Percentiles rank a stretch among this genome's conserved stretches.
Conservation (phyloP, 64 coral and sea anemone species). For the Trachythela sp. region DNA sequence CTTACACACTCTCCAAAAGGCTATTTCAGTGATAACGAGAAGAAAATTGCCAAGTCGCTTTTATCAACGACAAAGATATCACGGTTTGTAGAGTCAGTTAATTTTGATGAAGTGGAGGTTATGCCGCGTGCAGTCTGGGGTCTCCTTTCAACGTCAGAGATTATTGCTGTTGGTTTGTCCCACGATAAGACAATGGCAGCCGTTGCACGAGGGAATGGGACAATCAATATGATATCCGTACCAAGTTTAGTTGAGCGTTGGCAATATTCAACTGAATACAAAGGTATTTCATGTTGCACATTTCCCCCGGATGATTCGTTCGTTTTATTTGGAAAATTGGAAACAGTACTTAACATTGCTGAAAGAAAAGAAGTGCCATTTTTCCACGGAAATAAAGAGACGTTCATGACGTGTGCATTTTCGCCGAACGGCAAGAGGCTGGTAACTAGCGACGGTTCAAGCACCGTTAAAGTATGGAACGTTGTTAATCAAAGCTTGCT, state of each 20-base stretch:
- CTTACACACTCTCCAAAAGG: neutral
- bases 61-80: neutral
- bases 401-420: neutral
- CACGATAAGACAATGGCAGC: neutral
- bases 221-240: neutral
- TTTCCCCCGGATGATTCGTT: no score
- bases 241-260: neutral
- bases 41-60: neutral
- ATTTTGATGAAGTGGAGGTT: neutral
- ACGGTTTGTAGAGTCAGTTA: neutral
- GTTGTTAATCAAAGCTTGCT: neutral
- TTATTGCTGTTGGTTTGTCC: neutral
- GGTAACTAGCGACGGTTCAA: neutral
- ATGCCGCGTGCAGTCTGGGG: neutral
- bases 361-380: neutral
- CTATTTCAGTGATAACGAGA: neutral
- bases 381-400: neutral
- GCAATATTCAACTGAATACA: neutral
- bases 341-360: no score
- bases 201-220: neutral
- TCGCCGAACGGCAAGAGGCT: neutral
- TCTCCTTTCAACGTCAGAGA: neutral
- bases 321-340: no score
- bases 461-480: neutral
- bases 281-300: neutral